Base-by-base conservation (phyloP, 2,113 vertebrate genomes). In the Phodopus roborovskii region DNA sequence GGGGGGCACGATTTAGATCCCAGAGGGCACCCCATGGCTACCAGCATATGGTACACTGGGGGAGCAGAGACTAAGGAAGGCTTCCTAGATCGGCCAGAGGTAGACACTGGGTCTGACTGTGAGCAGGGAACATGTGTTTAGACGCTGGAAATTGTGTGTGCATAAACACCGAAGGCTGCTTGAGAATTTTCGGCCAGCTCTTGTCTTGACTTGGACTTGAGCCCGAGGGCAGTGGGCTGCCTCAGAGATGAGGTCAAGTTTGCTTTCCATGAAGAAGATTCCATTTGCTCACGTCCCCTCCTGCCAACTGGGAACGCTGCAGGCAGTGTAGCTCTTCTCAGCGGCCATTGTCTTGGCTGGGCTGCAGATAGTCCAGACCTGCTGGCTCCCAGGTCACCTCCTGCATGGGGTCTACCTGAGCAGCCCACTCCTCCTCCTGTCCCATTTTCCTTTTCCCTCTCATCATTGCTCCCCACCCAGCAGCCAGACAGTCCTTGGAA, bases 171-270 rank as follows among this genome's bases (percentile, higher is more conserved):
- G 75, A 60, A 62, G 50, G 60, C 22, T 60, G 58, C n/a, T 28
- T 39, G 66, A 87, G 93, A 64, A 17, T n/a, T 74, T 64, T 42
- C 5, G 3, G 50, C 77, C 1, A 30, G 81, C 68, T 87, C 73
- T 28, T 10, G 75, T 70, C 36, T 33, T 33, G 16, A 22, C 50
- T 45, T 68, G 20, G 39, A 62, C 48, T 58, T 58, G 36, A 83
- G 71, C 58, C 94, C 22, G 58, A 30, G 45, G 88, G 22, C 85
- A 73, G 78, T 12, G 19, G 70, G 97, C 86, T 97, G 73, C 86
- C 81, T 90, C 26, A 90, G 90, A 79, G 83, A 95, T 5, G 9
- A 36, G 83, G 36, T 93, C 95, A 74, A 0, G 9, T 39, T 73
- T 88, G 87, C 90, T 75, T 78, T 93, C 83, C 20, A 3, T 1